A percentile compares a stretch with the other conserved stretches of the same genome.
phyloP scores from a whole-genome alignment of 2,797 vertebrate species.

The Craterocephalus amniculus region DNA sequence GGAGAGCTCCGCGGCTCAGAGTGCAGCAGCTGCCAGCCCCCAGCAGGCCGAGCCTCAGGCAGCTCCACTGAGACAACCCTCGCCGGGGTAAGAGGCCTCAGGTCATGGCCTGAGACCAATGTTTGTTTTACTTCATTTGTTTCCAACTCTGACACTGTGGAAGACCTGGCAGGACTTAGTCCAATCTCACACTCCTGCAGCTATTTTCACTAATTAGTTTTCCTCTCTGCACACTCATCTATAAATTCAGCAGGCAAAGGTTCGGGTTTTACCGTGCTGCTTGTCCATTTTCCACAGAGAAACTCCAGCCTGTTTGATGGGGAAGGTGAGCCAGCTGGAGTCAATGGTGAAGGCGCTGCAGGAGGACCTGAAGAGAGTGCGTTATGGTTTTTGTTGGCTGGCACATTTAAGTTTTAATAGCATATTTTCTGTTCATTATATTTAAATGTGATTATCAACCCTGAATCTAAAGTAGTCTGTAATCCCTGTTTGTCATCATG shows the following conservation, averaged over 20 bases:
- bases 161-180: constrained; percentile 16
- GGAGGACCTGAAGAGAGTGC: constrained; percentile 94
- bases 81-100: constrained; percentile 83
- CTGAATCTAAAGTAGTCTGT: constrained; percentile 6
- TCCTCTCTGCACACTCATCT: neutral
- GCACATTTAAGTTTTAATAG: neutral
- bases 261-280: constrained; percentile 11
- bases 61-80: constrained; percentile 85
- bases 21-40: constrained; percentile 71
- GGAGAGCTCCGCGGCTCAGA: constrained; percentile 87
- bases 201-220: constrained; percentile 27
- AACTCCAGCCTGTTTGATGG: constrained; percentile 88
- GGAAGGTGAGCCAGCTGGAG: constrained; percentile 94
- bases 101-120: constrained; percentile 35
- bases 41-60: constrained; percentile 91
- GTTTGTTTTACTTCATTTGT: constrained; percentile 36
- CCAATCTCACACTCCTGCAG: constrained; percentile 21
- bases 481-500: constrained; percentile 32
- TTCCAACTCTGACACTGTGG: constrained; percentile 13
- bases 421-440: no score
- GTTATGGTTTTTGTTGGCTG: neutral
- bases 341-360: constrained; percentile 93
- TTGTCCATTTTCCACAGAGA: constrained; percentile 81
- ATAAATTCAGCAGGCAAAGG: neutral
- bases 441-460: neutral